A percentile compares a stretch with the other conserved stretches of the same genome.
These are phyloP conservation scores for Trissolcus brochymenae DNA, from an alignment of 2,888 invertebrate genomes.

Conservation along the genomic window DNA sequence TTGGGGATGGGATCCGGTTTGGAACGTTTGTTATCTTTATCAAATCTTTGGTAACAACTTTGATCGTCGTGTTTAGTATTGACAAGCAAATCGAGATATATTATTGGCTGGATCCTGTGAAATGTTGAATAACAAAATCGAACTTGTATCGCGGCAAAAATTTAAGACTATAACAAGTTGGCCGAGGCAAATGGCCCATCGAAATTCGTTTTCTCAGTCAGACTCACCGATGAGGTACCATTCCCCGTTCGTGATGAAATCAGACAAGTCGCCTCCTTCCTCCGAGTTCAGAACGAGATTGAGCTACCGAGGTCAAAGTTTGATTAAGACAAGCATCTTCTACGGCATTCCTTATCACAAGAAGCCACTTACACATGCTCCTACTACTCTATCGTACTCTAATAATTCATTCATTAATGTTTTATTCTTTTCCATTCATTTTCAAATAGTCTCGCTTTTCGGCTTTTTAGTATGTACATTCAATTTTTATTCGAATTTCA, in stretches of 20 bases:
- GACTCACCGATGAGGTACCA: constrained; percentile 98
- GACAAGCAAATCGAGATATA: too few relatives aligned
- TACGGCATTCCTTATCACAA: constrained; percentile 63
- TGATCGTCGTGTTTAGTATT: too few relatives aligned
- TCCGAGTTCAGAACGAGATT: constrained; percentile 97
- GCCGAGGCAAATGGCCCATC: constrained; percentile 52
- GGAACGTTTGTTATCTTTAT: neutral
- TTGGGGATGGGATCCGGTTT: too few relatives aligned
- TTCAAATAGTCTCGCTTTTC: constrained; percentile 6
- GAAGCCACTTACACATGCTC: constrained; percentile 55
- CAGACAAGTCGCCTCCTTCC: constrained; percentile 94
- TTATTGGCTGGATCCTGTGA: constrained; percentile 28
- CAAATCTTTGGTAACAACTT: constrained; percentile 2
- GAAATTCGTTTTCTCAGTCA: constrained; percentile 59
- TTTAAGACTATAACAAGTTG: constrained; percentile 42
- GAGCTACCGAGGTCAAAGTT: constrained; percentile 82
- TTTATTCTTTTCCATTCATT: constrained; percentile 23
- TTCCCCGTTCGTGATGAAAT: constrained; percentile 99
- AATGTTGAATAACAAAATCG: neutral
- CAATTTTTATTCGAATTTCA: neutral
- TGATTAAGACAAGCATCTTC: constrained; percentile 71
- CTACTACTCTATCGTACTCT: constrained; percentile 19
- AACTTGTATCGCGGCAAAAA: constrained; percentile 4
- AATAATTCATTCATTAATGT: constrained; percentile 16
- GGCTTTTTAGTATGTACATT: neutral